These are phyloP conservation scores for Atrina japonica DNA, from an alignment of 2,888 invertebrate species.

Conservation along the genomic window DNA sequence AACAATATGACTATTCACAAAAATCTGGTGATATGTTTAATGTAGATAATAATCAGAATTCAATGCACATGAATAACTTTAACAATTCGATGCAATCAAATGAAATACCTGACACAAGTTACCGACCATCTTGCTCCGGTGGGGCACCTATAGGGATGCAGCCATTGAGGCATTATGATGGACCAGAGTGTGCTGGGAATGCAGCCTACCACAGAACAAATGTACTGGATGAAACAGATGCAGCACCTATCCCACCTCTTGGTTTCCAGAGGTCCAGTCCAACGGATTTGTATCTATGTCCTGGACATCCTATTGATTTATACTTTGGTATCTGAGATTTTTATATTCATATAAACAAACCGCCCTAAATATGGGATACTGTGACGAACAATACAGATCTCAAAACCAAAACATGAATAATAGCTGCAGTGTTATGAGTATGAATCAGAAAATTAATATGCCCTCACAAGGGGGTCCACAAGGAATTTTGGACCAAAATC, in stretches of 20 bases:
- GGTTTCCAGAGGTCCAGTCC: too few relatives aligned
- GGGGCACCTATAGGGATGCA: conserved; percentile 59
- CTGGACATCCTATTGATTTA: too few relatives aligned
- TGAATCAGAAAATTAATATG: conserved; percentile 57
- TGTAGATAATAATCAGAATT: conserved; percentile 55
- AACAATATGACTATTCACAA: conserved; percentile 57
- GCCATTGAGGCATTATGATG: conserved; percentile 44
- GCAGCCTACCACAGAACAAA: conserved; percentile 30
- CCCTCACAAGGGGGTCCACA: conserved; percentile 40
- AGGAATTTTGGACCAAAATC: conserved; percentile 49
- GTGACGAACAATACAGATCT: conserved; percentile 39
- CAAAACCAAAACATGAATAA: conserved; percentile 51
- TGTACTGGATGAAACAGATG: conserved; percentile 45
- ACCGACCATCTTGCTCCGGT: conserved; percentile 51
- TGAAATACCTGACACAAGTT: conserved; percentile 51
- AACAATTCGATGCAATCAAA: conserved; percentile 55
- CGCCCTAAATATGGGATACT: conserved; percentile 39
- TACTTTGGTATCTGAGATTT: too few relatives aligned
- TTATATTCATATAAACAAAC: conserved; percentile 36
- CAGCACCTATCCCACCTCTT: too few relatives aligned
- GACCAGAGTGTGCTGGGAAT: conserved; percentile 30
- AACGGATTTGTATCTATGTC: too few relatives aligned
- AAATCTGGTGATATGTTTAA: conserved; percentile 54
- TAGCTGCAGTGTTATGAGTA: conserved; percentile 59
- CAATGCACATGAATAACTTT: conserved; percentile 54